Evolutionary conservation across 2,888 invertebrate genomes (phyloP), one percentile per base, ranked within the genome.

Genomic region (Pheosia tremula): DNA sequence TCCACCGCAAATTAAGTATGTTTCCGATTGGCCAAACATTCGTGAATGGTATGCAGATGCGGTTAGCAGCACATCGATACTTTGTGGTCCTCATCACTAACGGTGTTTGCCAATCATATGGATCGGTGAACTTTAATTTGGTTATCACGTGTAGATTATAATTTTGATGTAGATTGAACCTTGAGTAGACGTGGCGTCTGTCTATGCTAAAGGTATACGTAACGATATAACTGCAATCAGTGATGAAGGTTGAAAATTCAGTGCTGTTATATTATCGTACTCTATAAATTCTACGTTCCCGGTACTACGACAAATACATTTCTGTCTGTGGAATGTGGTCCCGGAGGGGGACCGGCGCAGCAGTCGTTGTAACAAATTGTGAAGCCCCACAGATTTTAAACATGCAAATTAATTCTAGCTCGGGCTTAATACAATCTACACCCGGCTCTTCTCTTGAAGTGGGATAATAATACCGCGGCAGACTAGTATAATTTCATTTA

Each of bases 381-480:
- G n/a, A n/a, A 55, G 0, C 37, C 39, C 37, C 55, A 5, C 3
- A n/a, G 63, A 62, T 72, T 69, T 68, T 70, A 74, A 78, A 76
- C 62, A 76, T 78, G 78, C 72, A 72, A 78, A 78, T 78, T 66
- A 64, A 78, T 75, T 74, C 72, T 58, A 64, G 69, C 70, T 62
- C 70, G 58, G 57, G 61, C 62, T 67, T 72, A 68, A 77, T 72
- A 72, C 67, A 72, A 71, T 72, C 63, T 66, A 61, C 69, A 63
- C 65, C 63, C 62, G n/a, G 47, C 57, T 63, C 63, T 58, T 63
- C 58, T 24, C n/a, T 67, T 56, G 53, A 60, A 71, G 67, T 69
- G 58, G 59, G 61, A 61, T 73, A 69, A 74, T 71, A 65, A 64
- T 66, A 45, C 56, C 49, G 54, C 56, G 39, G 60, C 45, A 67